Evolutionary conservation across 2,888 invertebrate genomes (phyloP).

Genomic region (Cephus pygmeus): DNA sequence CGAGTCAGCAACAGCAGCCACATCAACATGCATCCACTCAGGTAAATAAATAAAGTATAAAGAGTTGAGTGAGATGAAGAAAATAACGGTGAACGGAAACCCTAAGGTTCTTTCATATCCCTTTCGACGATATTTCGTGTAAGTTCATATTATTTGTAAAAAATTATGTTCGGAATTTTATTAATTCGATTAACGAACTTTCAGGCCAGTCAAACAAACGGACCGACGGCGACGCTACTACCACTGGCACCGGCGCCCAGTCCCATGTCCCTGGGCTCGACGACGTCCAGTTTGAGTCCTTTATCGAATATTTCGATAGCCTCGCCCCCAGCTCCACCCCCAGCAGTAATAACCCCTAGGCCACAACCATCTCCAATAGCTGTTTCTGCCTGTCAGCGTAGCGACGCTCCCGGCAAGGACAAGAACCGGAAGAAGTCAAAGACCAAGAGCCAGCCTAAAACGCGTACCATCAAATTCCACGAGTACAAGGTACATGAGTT

Average conservation of each 20-base stretch:
- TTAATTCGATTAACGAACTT: constrained; percentile 8
- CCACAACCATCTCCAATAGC: constrained; percentile 64
- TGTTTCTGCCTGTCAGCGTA: constrained; percentile 72
- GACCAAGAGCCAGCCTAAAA: constrained; percentile 82
- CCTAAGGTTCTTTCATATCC: not conserved
- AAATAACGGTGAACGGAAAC: not conserved
- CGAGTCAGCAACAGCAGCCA: constrained; percentile 27
- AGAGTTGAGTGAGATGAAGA: not conserved
- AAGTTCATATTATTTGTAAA: too few relatives aligned
- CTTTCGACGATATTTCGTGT: not conserved
- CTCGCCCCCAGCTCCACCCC: constrained; percentile 72
- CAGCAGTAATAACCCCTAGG: constrained; percentile 67
- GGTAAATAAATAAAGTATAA: constrained; percentile 35
- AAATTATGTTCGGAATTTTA: too few relatives aligned
- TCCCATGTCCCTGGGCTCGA: constrained; percentile 71
- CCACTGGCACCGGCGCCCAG: constrained; percentile 69
- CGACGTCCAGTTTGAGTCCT: constrained; percentile 76
- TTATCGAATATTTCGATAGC: constrained; percentile 73
- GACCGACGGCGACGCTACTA: constrained; percentile 64
- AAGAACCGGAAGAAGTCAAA: constrained; percentile 86
- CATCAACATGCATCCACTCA: constrained; percentile 54
- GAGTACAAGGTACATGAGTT: constrained; percentile 80
- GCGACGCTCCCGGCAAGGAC: constrained; percentile 70
- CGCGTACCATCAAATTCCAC: constrained; percentile 94
- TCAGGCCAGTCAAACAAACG: constrained; percentile 57